These are phyloP conservation scores for Petrophora chlorosata DNA, from an alignment of 2,888 invertebrate species.

Conservation along the genomic window DNA sequence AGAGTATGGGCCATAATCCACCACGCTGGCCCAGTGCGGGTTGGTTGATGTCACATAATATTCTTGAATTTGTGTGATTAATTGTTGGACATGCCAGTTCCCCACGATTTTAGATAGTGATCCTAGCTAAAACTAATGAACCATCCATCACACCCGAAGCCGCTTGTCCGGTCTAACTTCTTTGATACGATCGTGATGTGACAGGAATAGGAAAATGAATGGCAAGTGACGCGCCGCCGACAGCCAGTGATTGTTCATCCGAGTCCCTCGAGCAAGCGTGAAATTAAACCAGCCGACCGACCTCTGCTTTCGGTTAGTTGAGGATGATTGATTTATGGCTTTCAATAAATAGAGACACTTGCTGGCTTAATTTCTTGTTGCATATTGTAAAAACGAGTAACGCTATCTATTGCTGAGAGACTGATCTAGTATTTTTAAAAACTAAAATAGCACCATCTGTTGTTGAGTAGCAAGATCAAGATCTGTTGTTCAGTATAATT, in stretches of 20 bases:
- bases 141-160: constrained; percentile 6
- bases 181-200: constrained; percentile 15
- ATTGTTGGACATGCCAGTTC: no score
- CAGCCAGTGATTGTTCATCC: constrained; percentile 24
- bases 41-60: no score
- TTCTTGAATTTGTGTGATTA: no score
- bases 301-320: constrained; percentile 20
- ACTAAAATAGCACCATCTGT: no score
- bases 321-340: background rate
- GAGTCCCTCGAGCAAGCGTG: constrained; percentile 38
- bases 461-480: constrained; percentile 42
- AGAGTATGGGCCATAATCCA: no score
- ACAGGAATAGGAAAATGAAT: constrained; percentile 22
- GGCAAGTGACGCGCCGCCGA: constrained; percentile 20
- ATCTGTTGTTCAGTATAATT: no score
- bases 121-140: background rate
- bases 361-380: no score
- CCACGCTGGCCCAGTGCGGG: no score
- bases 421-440: background rate
- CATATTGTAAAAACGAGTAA: no score
- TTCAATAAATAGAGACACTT: no score
- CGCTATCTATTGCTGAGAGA: background rate
- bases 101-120: background rate
- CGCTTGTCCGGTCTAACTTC: constrained; percentile 2
- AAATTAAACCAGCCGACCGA: constrained; percentile 43